Conservation (phyloP, 2,888 invertebrate species). For the Escarpia spicata region DNA sequence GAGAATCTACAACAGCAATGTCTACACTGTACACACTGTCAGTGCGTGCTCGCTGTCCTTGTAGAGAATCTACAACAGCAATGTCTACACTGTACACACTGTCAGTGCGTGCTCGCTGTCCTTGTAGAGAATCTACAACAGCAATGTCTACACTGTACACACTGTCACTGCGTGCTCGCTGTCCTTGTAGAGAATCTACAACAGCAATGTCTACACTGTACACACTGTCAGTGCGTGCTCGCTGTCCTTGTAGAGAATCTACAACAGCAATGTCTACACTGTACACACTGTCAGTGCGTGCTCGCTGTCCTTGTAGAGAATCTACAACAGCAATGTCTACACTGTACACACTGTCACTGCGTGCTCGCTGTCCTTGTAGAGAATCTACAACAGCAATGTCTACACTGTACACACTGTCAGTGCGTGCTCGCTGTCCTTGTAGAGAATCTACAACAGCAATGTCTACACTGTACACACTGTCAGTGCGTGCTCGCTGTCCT, state of each 20-base stretch:
- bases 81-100: conserved; percentile 39
- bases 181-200: conserved; percentile 67
- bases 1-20: conserved; percentile 56
- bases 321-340: conserved; percentile 49
- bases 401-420: conserved; percentile 43
- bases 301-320: conserved; percentile 68
- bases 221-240: conserved; percentile 53
- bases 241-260: conserved; percentile 68
- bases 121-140: conserved; percentile 65
- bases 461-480: conserved; percentile 40
- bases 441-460: conserved; percentile 60
- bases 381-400: conserved; percentile 53
- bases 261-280: conserved; percentile 30
- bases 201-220: conserved; percentile 21
- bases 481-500: conserved; percentile 64
- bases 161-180: conserved; percentile 59
- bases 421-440: conserved; percentile 66
- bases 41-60: conserved; percentile 65
- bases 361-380: conserved; percentile 67
- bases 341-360: conserved; percentile 45
- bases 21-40: conserved; percentile 40
- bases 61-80: conserved; percentile 63
- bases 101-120: conserved; percentile 63
- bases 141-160: conserved; percentile 22
- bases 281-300: conserved; percentile 47